Evolutionary conservation across 2,888 invertebrate species (phyloP).

Genomic region (Dolichopus griseipennis): DNA sequence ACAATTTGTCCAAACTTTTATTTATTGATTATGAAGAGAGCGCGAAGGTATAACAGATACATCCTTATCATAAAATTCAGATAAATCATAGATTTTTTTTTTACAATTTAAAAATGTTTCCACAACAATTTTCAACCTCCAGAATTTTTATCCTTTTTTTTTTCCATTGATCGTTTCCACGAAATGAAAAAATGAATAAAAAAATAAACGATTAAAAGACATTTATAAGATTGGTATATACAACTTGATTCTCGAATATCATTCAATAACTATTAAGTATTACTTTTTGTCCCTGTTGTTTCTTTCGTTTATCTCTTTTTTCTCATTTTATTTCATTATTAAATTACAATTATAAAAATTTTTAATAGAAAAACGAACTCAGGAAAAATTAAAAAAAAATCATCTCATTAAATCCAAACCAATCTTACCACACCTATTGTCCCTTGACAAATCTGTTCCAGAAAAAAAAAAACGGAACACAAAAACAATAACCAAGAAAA

Average conservation of each 20-base stretch:
- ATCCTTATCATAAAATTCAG: not conserved
- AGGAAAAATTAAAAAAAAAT: not conserved
- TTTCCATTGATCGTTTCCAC: too few species aligned
- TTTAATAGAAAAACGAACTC: not conserved
- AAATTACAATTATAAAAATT: too few species aligned
- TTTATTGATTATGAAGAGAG: not conserved
- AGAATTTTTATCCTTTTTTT: not conserved
- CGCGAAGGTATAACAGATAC: not conserved
- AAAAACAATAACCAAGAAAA: not conserved
- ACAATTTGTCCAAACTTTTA: not conserved
- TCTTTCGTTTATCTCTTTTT: not conserved
- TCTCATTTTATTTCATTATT: too few species aligned
- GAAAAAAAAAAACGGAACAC: not conserved
- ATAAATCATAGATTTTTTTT: not conserved
- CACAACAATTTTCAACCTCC: not conserved
- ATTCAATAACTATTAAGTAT: not conserved
- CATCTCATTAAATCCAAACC: constrained; percentile 6
- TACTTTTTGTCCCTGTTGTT: not conserved
- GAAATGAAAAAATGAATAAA: too few species aligned
- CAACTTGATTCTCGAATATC: not conserved
- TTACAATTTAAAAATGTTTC: not conserved
- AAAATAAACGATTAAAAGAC: too few species aligned
- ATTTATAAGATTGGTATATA: too few species aligned
- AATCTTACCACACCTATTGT: constrained; percentile 11
- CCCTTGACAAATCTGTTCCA: constrained; percentile 12